Evolutionary conservation across 1,140 invertebrate genomes (phyloP).

Genomic region (Saccostrea glomerata): DNA sequence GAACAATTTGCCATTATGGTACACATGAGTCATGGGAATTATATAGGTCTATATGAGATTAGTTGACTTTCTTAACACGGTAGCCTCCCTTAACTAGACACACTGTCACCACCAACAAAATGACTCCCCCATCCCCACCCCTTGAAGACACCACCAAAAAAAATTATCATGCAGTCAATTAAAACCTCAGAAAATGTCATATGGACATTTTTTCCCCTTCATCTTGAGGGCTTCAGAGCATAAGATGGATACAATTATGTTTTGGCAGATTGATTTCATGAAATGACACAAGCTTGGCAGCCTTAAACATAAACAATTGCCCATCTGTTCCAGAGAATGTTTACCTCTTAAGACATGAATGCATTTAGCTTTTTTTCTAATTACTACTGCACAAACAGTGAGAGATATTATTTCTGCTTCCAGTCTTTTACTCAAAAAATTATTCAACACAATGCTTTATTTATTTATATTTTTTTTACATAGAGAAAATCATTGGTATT

Average conservation of each 20-base stretch:
- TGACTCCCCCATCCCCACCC: neutral
- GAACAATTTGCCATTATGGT: too few relatives aligned
- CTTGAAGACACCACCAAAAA: neutral
- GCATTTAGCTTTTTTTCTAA: neutral
- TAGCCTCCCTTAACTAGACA: neutral
- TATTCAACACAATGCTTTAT: too few relatives aligned
- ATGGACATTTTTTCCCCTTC: neutral
- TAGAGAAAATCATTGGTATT: too few relatives aligned
- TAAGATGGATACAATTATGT: conserved; percentile 3
- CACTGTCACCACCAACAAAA: neutral
- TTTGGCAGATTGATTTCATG: conserved; percentile 10
- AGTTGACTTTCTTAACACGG: too few relatives aligned
- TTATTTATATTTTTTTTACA: too few relatives aligned
- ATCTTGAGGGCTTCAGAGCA: neutral
- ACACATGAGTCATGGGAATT: too few relatives aligned
- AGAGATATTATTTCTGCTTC: neutral
- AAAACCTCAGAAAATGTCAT: neutral
- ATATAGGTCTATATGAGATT: too few relatives aligned
- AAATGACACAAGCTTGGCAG: conserved; percentile 32
- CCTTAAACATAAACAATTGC: neutral
- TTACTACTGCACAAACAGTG: too few relatives aligned
- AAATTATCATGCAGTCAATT: neutral
- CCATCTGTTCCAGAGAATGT: neutral
- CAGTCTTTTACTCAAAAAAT: neutral
- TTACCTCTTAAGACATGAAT: neutral